phyloP scores from a whole-genome alignment of 2,113 vertebrate species.

The Brienomyrus longianalis region DNA sequence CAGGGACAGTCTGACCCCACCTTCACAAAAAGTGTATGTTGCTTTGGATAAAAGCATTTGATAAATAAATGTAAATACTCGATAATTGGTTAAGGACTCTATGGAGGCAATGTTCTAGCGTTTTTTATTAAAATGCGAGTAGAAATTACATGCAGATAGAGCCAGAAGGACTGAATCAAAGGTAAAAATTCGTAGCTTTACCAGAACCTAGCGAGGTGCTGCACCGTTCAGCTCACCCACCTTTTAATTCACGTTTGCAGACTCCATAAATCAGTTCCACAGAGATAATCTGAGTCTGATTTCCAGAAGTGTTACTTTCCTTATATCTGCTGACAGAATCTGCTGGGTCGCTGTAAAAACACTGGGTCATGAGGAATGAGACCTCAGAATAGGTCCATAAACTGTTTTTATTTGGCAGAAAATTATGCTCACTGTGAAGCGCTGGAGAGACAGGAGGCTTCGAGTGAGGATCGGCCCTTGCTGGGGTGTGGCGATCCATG shows the following conservation, averaged over 20 bases:
- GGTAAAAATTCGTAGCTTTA: neutral
- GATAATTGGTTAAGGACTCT: neutral
- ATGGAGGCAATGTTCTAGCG: neutral
- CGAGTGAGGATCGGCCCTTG: neutral
- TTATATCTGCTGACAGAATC: constrained; percentile 4
- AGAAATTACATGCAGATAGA: neutral
- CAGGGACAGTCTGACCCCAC: neutral
- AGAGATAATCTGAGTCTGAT: neutral
- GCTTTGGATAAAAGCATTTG: neutral
- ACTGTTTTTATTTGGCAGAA: neutral
- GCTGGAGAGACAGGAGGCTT: neutral
- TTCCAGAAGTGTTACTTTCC: neutral
- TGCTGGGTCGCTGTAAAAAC: neutral
- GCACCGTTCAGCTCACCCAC: too few species aligned
- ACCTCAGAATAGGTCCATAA: neutral
- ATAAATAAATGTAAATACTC: neutral
- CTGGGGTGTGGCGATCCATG: neutral
- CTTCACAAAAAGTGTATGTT: neutral
- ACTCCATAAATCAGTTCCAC: neutral
- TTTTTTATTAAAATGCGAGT: neutral
- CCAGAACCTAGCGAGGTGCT: neutral
- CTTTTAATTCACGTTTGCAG: neutral
- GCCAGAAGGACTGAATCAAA: neutral
- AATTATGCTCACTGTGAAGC: neutral
- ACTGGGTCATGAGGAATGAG: neutral